Evolutionary conservation across 2,113 vertebrate genomes (phyloP).

Genomic region (Marmota flaviventris): DNA sequence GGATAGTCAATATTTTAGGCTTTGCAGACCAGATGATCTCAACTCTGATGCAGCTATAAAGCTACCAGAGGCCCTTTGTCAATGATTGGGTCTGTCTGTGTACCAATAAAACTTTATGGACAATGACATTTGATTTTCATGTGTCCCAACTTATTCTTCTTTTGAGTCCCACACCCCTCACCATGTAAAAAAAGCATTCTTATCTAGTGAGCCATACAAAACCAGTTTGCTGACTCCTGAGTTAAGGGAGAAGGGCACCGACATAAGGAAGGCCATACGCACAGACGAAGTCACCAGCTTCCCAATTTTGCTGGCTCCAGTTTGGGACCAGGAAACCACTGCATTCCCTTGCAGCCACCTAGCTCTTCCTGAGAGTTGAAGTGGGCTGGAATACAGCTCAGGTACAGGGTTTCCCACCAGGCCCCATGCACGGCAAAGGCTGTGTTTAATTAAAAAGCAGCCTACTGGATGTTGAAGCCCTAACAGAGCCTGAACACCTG

Average conservation of each 20-base stretch:
- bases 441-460: background rate
- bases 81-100: background rate
- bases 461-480: background rate
- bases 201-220: background rate
- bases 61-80: background rate
- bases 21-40: background rate
- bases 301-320: background rate
- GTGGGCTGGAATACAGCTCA: background rate
- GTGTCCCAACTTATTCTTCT: background rate
- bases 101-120: conserved; percentile 5
- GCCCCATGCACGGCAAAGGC: background rate
- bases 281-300: background rate
- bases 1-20: background rate
- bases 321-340: background rate
- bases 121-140: background rate
- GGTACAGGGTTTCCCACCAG: background rate
- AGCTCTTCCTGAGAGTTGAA: background rate
- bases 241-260: background rate
- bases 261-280: no score
- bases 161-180: background rate
- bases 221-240: background rate
- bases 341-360: background rate
- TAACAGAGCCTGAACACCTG: no score
- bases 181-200: conserved; percentile 8
- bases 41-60: background rate